Conservation (phyloP, 2,797 vertebrate genomes). For the Catostomus latipinnis region DNA sequence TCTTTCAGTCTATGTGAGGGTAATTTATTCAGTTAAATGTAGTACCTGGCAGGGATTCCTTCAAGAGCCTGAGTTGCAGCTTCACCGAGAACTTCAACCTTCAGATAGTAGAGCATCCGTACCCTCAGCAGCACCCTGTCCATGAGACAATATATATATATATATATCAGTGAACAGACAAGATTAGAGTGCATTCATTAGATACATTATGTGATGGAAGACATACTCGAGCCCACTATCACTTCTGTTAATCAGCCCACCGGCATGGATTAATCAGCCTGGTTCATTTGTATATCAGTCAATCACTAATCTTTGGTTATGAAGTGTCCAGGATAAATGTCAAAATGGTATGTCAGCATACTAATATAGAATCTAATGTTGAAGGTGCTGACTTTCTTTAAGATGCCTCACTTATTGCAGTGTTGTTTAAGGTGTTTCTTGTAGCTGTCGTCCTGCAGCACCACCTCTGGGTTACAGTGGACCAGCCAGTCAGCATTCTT, state of each 20-base stretch:
- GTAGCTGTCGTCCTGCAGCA: conserved; percentile 96
- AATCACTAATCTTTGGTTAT: no score
- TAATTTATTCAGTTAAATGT: background rate
- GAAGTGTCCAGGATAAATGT: no score
- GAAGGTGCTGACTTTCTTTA: background rate
- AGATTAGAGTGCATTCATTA: no score
- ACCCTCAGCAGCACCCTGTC: conserved; percentile 92
- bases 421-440: conserved; percentile 99
- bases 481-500: conserved; percentile 94
- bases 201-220: no score
- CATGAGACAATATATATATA: conserved; percentile 1
- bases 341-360: no score
- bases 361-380: background rate
- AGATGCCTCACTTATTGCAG: conserved; percentile 93
- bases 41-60: conserved; percentile 87
- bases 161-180: no score
- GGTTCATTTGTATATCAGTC: no score
- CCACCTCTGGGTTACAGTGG: conserved; percentile 94
- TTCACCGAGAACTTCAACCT: conserved; percentile 95
- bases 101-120: conserved; percentile 97
- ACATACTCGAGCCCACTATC: no score
- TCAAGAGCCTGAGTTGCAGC: conserved; percentile 89
- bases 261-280: no score
- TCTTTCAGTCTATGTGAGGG: background rate
- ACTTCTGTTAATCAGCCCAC: no score